phyloP scores from a whole-genome alignment of 2,888 invertebrate genomes.

The Leptopilina myrica region DNA sequence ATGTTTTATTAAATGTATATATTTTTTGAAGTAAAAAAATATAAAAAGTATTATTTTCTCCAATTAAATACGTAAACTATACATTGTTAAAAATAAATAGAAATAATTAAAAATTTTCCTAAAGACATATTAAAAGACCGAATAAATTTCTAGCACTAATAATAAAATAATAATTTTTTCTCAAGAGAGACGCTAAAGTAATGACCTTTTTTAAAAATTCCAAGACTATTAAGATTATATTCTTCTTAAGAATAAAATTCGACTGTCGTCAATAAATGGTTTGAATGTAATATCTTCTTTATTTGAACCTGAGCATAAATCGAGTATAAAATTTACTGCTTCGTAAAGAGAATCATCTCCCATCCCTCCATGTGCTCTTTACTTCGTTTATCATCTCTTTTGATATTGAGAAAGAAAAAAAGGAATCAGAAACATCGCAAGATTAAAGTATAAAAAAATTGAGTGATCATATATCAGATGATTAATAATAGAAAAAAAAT shows the following conservation, averaged over 20 bases:
- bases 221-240: conserved; percentile 32
- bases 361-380: background rate
- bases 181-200: background rate
- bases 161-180: conserved; percentile 14
- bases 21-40: too few relatives aligned
- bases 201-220: background rate
- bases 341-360: conserved; percentile 14
- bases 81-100: too few relatives aligned
- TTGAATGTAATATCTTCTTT: conserved; percentile 30
- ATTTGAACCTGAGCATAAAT: conserved; percentile 38
- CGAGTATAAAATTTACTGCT: conserved; percentile 29
- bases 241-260: conserved; percentile 38
- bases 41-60: too few relatives aligned
- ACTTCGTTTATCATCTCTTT: conserved; percentile 8
- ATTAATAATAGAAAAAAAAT: too few relatives aligned
- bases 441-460: background rate
- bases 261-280: conserved; percentile 33
- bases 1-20: too few relatives aligned
- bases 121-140: background rate
- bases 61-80: too few relatives aligned
- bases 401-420: background rate
- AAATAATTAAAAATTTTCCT: too few relatives aligned
- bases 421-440: background rate
- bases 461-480: background rate
- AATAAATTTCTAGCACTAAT: background rate